Percentiles rank a stretch among this genome's conserved stretches.
These are phyloP conservation scores for Drosophila robusta DNA, from an alignment of 2,888 invertebrate genomes.

Conservation along the genomic window DNA sequence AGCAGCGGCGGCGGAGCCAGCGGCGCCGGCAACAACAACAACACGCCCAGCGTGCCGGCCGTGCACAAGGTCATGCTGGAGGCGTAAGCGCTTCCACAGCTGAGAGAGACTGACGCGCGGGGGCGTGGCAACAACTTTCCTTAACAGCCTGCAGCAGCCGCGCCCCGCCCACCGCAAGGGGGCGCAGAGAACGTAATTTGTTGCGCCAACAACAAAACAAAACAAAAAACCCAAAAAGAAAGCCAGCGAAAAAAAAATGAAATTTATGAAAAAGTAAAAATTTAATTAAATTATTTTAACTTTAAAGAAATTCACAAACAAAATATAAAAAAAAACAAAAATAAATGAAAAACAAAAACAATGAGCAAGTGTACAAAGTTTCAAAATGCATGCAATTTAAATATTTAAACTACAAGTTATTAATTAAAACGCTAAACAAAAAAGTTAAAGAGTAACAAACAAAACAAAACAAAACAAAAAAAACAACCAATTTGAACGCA, in stretches of 20 bases:
- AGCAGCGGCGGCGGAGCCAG: conserved; percentile 40
- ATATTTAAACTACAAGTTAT: conserved; percentile 78
- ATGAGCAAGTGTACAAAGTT: conserved; percentile 76
- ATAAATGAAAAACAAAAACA: conserved; percentile 27
- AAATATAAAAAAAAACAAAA: conserved; percentile 27
- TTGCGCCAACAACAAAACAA: conserved; percentile 3
- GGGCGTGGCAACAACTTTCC: conserved; percentile 43
- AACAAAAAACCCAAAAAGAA: conserved; percentile 15
- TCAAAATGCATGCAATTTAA: conserved; percentile 81
- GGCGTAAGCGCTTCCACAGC: conserved; percentile 86
- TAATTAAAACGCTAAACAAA: conserved; percentile 61
- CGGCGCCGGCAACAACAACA: conserved; percentile 33
- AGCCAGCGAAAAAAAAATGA: conserved; percentile 22
- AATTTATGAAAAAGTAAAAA: conserved; percentile 22
- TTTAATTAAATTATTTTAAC: conserved; percentile 61
- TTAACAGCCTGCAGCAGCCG: conserved; percentile 35
- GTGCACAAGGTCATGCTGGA: conserved; percentile 88
- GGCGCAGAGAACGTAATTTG: conserved; percentile 37
- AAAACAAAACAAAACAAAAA: conserved; percentile 12
- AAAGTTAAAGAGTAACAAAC: conserved; percentile 17
- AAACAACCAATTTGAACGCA: conserved; percentile 17
- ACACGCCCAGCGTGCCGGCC: conserved; percentile 54
- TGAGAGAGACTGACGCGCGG: conserved; percentile 23
- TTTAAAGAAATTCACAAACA: conserved; percentile 45
- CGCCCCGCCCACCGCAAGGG: conserved; percentile 7